A percentile compares a stretch with the other conserved stretches of the same genome.
These are phyloP conservation scores for Hyalella azteca DNA, from an alignment of 2,888 invertebrate species.

Conservation along the genomic window DNA sequence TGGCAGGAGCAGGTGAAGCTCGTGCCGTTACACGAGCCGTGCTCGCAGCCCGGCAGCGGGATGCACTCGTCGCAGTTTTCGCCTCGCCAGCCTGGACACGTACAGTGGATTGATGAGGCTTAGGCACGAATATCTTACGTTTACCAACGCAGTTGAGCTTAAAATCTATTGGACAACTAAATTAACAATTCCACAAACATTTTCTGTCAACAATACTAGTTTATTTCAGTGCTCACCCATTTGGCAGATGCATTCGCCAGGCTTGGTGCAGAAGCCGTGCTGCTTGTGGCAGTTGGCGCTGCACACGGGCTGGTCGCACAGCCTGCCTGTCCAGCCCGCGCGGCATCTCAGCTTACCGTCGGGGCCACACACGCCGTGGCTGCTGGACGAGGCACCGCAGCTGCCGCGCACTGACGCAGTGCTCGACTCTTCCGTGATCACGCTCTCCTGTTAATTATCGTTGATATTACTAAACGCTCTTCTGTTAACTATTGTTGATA, in stretches of 20 bases:
- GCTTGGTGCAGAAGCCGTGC: constrained; percentile 80
- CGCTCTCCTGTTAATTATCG: background rate
- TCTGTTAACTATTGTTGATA: background rate
- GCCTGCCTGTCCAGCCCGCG: constrained; percentile 83
- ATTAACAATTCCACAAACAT: too few species aligned
- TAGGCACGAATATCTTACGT: background rate
- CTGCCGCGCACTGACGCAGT: background rate
- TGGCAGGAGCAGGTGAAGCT: constrained; percentile 86
- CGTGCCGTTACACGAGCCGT: constrained; percentile 78
- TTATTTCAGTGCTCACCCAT: background rate
- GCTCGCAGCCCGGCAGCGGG: constrained; percentile 83
- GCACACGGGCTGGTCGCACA: constrained; percentile 65
- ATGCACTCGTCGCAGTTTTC: constrained; percentile 85
- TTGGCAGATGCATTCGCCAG: constrained; percentile 76
- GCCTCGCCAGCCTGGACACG: constrained; percentile 75
- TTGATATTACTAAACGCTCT: background rate
- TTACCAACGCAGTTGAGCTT: background rate
- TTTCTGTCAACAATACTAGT: too few species aligned
- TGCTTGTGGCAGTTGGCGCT: constrained; percentile 80
- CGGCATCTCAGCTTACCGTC: constrained; percentile 68
- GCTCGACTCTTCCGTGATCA: constrained; percentile 1
- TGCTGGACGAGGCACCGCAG: constrained; percentile 13
- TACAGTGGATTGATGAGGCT: background rate
- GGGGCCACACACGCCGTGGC: constrained; percentile 33
- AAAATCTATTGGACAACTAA: too few species aligned